phyloP scores from a whole-genome alignment of 2,113 vertebrate species.

The Pteropus alecto region DNA sequence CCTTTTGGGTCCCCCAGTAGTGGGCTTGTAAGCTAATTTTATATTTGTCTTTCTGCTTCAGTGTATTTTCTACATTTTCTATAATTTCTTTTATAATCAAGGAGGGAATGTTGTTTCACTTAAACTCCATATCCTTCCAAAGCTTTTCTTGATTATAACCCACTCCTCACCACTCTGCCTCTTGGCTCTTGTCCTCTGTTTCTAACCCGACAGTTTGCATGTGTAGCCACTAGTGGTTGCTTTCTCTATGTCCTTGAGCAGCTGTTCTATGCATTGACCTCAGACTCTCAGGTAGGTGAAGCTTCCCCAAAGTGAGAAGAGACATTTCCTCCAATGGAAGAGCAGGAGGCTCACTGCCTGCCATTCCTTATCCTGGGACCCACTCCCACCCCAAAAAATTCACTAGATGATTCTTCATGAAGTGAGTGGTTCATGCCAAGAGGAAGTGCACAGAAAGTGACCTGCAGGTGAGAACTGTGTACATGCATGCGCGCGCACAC shows the following conservation, averaged over 20 bases:
- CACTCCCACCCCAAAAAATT: not conserved
- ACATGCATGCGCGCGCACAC: accelerated
- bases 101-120: not conserved
- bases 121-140: not conserved
- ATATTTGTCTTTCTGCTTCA: not conserved
- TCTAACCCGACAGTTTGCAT: not conserved
- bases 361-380: not conserved
- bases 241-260: not conserved
- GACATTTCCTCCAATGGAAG: not conserved
- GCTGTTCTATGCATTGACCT: not conserved
- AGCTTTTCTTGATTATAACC: not conserved
- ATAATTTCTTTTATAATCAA: not conserved
- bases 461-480: not conserved
- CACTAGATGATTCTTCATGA: not conserved
- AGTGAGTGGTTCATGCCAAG: not conserved
- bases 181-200: not conserved
- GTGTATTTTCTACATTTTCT: not conserved
- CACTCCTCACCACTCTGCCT: not conserved
- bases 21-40: not conserved
- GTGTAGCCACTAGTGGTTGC: not conserved
- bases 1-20: not conserved
- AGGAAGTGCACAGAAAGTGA: not conserved
- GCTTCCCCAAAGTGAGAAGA: not conserved
- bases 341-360: not conserved
- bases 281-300: not conserved